Percentiles rank a stretch among this genome's conserved stretches.
phyloP scores from a whole-genome alignment of 2,113 vertebrate genomes.

The Phrynosoma platyrhinos region DNA sequence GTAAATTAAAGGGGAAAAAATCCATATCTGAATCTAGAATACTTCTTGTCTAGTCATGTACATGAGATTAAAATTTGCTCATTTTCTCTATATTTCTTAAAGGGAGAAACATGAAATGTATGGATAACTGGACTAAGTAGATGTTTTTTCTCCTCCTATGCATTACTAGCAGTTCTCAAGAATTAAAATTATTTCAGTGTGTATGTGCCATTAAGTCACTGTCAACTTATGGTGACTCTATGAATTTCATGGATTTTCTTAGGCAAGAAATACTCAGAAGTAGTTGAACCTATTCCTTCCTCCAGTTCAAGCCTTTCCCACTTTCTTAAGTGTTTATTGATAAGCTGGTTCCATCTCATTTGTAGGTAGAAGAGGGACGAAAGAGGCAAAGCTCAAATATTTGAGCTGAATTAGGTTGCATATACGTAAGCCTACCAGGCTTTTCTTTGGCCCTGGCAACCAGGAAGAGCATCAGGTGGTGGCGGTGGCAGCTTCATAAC shows the following conservation, averaged over 20 bases:
- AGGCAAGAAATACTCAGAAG: neutral
- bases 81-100: neutral
- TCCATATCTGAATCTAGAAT: fast-evolving
- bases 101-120: neutral
- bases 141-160: neutral
- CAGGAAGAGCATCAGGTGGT: too few relatives aligned
- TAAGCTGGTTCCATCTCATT: neutral
- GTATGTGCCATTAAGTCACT: too few relatives aligned
- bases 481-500: too few relatives aligned
- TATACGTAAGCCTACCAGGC: too few relatives aligned
- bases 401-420: too few relatives aligned
- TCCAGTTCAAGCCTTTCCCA: neutral
- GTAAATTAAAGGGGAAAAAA: constrained; percentile 7
- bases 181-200: neutral
- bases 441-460: too few relatives aligned
- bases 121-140: neutral
- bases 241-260: neutral
- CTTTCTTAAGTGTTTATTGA: neutral
- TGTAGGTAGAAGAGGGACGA: neutral
- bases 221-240: too few relatives aligned
- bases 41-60: fast-evolving
- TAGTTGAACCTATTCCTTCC: neutral
- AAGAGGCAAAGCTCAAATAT: too few relatives aligned
- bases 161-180: neutral
- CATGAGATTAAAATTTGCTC: neutral